Evolutionary conservation across 2,888 invertebrate species (phyloP).

Genomic region (Platycnemis pennipes): DNA sequence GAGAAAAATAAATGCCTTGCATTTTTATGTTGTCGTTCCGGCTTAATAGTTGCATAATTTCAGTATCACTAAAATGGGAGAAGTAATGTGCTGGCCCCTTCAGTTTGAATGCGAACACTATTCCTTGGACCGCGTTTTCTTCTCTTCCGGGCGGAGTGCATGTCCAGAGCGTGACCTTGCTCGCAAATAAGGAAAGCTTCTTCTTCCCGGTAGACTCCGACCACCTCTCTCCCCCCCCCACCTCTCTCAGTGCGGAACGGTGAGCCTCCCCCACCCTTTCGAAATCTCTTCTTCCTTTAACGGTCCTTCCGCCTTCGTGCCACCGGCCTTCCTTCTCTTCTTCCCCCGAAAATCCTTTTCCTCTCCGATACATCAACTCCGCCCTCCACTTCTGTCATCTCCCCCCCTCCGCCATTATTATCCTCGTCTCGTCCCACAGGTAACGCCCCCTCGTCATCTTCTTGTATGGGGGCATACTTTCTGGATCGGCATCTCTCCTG

Average conservation of each 20-base stretch:
- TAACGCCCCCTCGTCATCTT: neutral
- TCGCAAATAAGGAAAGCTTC: neutral
- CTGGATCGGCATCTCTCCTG: neutral
- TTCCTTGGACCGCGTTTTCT: neutral
- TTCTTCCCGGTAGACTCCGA: neutral
- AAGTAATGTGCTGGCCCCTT: no score
- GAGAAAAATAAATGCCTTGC: no score
- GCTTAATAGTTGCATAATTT: no score
- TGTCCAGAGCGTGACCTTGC: neutral
- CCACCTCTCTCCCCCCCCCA: neutral
- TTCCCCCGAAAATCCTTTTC: no score
- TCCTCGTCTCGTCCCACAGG: neutral
- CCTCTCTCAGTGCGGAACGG: slow-evolving; percentile 5
- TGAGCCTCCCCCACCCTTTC: neutral
- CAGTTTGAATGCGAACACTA: no score
- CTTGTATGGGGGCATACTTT: neutral
- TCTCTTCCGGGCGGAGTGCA: neutral
- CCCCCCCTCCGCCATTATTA: neutral
- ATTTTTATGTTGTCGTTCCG: no score
- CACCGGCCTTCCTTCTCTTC: no score
- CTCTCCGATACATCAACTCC: neutral
- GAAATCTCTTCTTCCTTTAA: neutral
- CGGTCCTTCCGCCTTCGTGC: neutral
- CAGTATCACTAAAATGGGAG: no score
- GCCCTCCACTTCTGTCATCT: neutral